These are phyloP conservation scores for Micromesistius poutassou DNA, from an alignment of 2,797 vertebrate species.

Conservation along the genomic window DNA sequence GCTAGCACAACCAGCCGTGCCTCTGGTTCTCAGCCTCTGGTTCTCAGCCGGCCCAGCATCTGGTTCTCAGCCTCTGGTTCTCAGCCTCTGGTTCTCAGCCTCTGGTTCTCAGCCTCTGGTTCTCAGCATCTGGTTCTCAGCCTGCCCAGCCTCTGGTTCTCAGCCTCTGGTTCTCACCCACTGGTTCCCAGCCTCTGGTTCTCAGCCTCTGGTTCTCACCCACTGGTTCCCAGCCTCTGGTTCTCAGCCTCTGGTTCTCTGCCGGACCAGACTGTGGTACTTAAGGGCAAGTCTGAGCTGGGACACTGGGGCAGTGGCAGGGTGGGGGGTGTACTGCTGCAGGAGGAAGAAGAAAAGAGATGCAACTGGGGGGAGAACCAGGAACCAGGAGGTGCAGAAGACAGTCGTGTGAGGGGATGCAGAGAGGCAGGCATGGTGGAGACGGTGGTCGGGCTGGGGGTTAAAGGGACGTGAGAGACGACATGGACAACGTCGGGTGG, in stretches of 20 bases:
- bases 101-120: slow-evolving; percentile 32
- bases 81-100: slow-evolving; percentile 49
- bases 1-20: slow-evolving; percentile 53
- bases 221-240: no score
- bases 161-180: slow-evolving; percentile 17
- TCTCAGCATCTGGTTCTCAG: background rate
- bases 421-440: background rate
- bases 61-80: no score
- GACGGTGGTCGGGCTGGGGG: background rate
- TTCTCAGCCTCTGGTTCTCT: slow-evolving; percentile 25
- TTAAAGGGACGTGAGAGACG: background rate
- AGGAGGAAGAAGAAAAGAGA: background rate
- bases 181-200: slow-evolving; percentile 31
- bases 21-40: no score
- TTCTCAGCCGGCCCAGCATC: no score
- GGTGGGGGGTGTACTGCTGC: background rate
- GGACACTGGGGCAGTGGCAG: background rate
- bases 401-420: no score
- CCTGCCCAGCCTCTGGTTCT: no score
- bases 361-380: no score
- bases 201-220: slow-evolving; percentile 37
- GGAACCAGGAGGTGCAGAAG: no score
- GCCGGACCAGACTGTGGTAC: slow-evolving; percentile 32
- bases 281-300: slow-evolving; percentile 45
- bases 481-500: background rate